Conservation (phyloP, 1,140 invertebrate genomes). For the Leptinotarsa lineolata region DNA sequence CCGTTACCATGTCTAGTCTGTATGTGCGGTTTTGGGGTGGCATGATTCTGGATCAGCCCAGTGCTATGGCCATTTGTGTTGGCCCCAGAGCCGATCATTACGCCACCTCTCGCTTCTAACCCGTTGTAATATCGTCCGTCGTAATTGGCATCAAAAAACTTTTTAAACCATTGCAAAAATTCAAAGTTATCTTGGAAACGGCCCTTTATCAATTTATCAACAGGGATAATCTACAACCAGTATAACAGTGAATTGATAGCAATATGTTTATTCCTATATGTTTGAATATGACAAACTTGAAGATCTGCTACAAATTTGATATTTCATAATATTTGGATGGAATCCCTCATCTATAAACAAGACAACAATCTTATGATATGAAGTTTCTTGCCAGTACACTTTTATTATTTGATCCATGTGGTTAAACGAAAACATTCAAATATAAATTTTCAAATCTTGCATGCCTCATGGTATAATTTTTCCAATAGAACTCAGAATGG, state of each 20-base stretch:
- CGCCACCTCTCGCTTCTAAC: slow-evolving; percentile 78
- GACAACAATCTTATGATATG: too few relatives aligned
- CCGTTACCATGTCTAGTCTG: slow-evolving; percentile 51
- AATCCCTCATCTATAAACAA: too few relatives aligned
- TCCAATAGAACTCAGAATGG: too few relatives aligned
- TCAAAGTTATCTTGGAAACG: slow-evolving; percentile 99
- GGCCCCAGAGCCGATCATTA: slow-evolving; percentile 68
- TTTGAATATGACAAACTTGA: too few relatives aligned
- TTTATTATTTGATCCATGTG: too few relatives aligned
- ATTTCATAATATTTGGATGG: too few relatives aligned
- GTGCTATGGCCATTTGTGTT: slow-evolving; percentile 36
- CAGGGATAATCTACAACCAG: slow-evolving; percentile 86
- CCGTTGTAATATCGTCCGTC: slow-evolving; percentile 94
- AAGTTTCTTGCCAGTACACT: too few relatives aligned
- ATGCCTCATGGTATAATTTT: too few relatives aligned
- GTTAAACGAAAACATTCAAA: too few relatives aligned
- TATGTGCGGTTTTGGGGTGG: slow-evolving; percentile 29
- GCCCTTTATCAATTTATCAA: slow-evolving; percentile 96
- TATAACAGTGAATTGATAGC: background rate
- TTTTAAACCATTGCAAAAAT: slow-evolving; percentile 99
- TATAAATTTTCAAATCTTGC: too few relatives aligned
- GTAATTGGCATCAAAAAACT: slow-evolving; percentile 99
- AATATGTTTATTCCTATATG: too few relatives aligned
- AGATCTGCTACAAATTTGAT: too few relatives aligned
- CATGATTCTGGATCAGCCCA: slow-evolving; percentile 6